Evolutionary conservation across 2,888 invertebrate genomes (phyloP).

Genomic region (Machimus rusticus): DNA sequence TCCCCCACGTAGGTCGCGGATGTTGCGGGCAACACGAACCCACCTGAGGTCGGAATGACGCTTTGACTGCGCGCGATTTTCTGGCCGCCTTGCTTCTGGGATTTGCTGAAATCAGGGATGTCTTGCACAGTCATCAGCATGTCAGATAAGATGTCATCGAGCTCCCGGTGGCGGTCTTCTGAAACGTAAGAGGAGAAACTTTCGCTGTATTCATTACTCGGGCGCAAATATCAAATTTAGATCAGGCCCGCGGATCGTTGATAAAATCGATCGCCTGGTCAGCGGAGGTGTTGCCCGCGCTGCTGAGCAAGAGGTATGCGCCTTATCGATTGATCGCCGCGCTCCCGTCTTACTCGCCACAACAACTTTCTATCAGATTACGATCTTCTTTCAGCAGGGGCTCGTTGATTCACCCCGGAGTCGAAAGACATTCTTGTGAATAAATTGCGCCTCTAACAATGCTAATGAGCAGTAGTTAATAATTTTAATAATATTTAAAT

Average conservation of each 20-base stretch:
- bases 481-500: too few species aligned
- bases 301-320: constrained; percentile 3
- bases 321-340: not conserved
- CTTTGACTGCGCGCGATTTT: constrained; percentile 50
- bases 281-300: not conserved
- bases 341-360: not conserved
- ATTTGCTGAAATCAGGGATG: constrained; percentile 68
- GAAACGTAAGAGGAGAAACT: constrained; percentile 45
- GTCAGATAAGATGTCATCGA: constrained; percentile 84
- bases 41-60: constrained; percentile 46
- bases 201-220: not conserved
- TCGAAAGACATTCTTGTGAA: too few species aligned
- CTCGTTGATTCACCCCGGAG: not conserved
- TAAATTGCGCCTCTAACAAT: too few species aligned
- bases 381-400: not conserved
- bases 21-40: constrained; percentile 48
- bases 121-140: constrained; percentile 89
- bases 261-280: constrained; percentile 15
- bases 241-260: not conserved
- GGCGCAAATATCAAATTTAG: constrained; percentile 17
- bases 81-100: constrained; percentile 33
- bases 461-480: too few species aligned
- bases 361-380: not conserved
- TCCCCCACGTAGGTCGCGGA: constrained; percentile 17
- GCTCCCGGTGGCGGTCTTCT: constrained; percentile 70